Percentiles rank a stretch among this genome's conserved stretches.
phyloP scores from a whole-genome alignment of 2,113 vertebrate species.

The Chionodraco myersi region DNA sequence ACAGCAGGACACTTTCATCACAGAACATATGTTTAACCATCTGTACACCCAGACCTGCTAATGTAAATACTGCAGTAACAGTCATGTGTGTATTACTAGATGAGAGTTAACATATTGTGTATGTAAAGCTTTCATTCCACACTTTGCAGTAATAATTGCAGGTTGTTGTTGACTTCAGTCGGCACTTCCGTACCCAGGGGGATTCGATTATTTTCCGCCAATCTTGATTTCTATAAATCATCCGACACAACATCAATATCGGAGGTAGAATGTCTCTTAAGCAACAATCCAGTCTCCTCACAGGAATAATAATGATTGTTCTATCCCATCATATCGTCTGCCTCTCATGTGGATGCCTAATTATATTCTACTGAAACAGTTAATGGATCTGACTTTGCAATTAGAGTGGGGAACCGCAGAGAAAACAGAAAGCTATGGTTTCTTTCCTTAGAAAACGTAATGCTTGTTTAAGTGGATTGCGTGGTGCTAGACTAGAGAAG shows the following conservation, averaged over 20 bases:
- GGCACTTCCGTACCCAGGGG: not conserved
- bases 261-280: slow-evolving; percentile 9
- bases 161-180: not conserved
- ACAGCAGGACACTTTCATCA: slow-evolving; percentile 25
- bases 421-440: not conserved
- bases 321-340: not conserved
- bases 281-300: slow-evolving; percentile 6
- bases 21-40: slow-evolving; percentile 62
- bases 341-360: slow-evolving; percentile 7
- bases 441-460: not conserved
- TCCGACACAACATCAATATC: slow-evolving; percentile 28
- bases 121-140: not conserved
- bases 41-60: slow-evolving; percentile 39
- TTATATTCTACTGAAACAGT: slow-evolving; percentile 8
- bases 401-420: slow-evolving; percentile 6
- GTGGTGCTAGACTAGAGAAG: not conserved
- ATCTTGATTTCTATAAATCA: slow-evolving; percentile 20
- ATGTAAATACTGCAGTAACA: slow-evolving; percentile 36
- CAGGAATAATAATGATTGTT: slow-evolving; percentile 5
- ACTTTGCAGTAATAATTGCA: not conserved
- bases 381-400: slow-evolving; percentile 4
- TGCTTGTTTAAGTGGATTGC: slow-evolving; percentile 36
- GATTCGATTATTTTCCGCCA: slow-evolving; percentile 2
- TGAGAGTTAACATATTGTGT: slow-evolving; percentile 2
- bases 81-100: not conserved